Base-by-base conservation (phyloP, 2,113 vertebrate genomes). In the Dromaius novaehollandiae region DNA sequence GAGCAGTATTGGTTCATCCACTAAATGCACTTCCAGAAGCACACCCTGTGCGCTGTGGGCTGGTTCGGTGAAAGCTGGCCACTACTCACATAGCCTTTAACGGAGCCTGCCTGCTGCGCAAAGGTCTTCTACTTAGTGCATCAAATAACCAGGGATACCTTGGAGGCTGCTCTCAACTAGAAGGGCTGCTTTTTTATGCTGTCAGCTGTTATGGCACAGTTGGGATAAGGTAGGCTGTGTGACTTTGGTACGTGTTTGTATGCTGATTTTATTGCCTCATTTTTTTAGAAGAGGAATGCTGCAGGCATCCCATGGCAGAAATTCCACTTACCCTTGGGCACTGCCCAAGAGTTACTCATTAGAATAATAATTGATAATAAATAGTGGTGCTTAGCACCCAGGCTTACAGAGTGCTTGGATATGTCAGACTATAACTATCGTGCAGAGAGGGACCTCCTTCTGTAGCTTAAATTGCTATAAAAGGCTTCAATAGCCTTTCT, bases 341-440 rank as follows among this genome's bases (percentile, higher is more conserved):
- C 36, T 69, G 44, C 92, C 70, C 84, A 94, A 70, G 81, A 64
- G 81, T 82, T 95, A 66, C 75, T 95, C 30, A 30, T 94, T 82
- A 77, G 86, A 95, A 95, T 79, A 95, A 36, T 91, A 95, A 89
- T 6, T 88, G 84, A 75, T 95, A 50, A 95, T 92, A 95, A 95
- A 87, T 82, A 69, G 77, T 2, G 20, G 53, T 93, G 68, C 78
- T 66, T 63, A 95, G 70, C 78, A 65, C 81, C 30, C 48, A 58
- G 66, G 82, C 30, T 87, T 44, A 44, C 0, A 40, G 63, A 93
- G 85, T 75, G 82, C 90, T 95, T 92, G 89, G 86, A 65, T 92
- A 83, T 44, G 65, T 30, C 73, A 50, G 79, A 53, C 79, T 91
- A 82, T n/a, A 65, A 71, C 83, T 90, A 44, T 34, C 90, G 64